Evolutionary conservation across 2,797 vertebrate genomes (phyloP).

Genomic region (Naso thynnoides): DNA sequence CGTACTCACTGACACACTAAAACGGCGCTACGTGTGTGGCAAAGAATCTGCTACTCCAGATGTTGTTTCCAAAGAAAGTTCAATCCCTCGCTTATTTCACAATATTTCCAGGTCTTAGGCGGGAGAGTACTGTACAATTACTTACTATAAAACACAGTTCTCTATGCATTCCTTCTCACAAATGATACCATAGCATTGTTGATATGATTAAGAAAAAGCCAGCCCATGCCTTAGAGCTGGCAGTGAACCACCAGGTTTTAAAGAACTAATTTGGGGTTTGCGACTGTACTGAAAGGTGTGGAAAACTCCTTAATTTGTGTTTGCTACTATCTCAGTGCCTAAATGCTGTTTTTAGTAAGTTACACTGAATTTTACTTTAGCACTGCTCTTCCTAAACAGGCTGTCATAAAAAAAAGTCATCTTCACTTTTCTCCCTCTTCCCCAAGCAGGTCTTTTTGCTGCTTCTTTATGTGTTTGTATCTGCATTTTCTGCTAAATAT

Average conservation of each 20-base stretch:
- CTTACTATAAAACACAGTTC: slow-evolving; percentile 19
- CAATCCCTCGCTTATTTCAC: neutral
- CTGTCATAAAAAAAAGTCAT: neutral
- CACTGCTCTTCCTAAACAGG: neutral
- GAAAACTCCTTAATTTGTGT: slow-evolving; percentile 42
- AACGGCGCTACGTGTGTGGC: neutral
- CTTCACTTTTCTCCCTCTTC: slow-evolving; percentile 13
- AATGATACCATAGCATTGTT: slow-evolving; percentile 27
- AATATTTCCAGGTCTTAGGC: neutral
- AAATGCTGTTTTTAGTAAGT: slow-evolving; percentile 36
- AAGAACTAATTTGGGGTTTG: slow-evolving; percentile 41
- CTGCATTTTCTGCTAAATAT: slow-evolving; percentile 20
- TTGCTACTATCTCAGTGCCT: slow-evolving; percentile 8
- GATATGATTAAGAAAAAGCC: slow-evolving; percentile 35
- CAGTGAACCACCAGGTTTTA: slow-evolving; percentile 4
- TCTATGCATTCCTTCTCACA: neutral
- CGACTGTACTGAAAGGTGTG: slow-evolving; percentile 12
- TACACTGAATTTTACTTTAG: neutral
- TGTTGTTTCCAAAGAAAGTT: neutral
- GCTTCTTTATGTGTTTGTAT: neutral
- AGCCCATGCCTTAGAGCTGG: neutral
- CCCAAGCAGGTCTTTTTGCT: neutral
- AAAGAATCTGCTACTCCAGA: neutral
- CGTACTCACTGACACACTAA: neutral
- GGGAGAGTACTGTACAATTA: neutral